Conservation (phyloP, 2,113 vertebrate genomes). For the Prolemur simus region DNA sequence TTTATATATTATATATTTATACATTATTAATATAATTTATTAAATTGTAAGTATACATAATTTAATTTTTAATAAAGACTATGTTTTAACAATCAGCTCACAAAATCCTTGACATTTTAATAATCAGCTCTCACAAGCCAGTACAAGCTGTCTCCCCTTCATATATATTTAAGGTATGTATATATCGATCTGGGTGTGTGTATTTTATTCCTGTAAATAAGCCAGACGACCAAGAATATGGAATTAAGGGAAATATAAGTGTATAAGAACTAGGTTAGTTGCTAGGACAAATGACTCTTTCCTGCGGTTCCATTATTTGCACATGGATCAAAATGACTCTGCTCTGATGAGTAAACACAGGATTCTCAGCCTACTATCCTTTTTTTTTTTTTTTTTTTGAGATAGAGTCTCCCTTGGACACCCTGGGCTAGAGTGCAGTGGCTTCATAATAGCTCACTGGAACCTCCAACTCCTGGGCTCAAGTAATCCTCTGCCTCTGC, state of each 20-base stretch:
- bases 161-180: background rate
- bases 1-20: too few relatives aligned
- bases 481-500: too few relatives aligned
- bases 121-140: background rate
- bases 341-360: background rate
- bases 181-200: background rate
- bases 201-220: slow-evolving; percentile 13
- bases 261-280: background rate
- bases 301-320: background rate
- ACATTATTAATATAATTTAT: background rate
- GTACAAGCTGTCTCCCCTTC: background rate
- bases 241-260: background rate
- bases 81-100: background rate
- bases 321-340: background rate
- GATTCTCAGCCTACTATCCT: background rate
- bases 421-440: too few relatives aligned
- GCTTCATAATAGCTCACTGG: too few relatives aligned
- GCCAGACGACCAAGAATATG: background rate
- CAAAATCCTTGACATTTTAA: background rate
- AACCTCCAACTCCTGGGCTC: too few relatives aligned
- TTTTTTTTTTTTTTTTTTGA: background rate
- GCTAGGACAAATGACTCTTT: background rate
- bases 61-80: background rate
- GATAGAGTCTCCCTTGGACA: too few relatives aligned
- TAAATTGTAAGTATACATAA: background rate